Conservation (phyloP, 2,797 vertebrate genomes). For the Chrysolophus pictus region DNA sequence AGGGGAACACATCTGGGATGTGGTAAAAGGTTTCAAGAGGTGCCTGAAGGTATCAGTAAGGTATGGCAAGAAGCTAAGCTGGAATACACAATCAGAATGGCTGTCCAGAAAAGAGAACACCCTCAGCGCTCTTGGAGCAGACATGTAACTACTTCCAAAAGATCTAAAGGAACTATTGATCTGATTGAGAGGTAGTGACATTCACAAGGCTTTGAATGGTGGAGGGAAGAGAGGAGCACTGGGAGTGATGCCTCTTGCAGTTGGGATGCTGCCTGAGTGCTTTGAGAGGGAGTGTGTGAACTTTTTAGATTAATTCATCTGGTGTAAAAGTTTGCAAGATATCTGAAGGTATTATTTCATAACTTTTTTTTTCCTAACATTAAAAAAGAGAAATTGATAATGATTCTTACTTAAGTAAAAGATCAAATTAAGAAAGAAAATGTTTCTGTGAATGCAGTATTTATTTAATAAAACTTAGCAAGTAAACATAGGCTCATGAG, state of each 20-base stretch:
- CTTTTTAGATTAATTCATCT: neutral
- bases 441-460: constrained; percentile 11
- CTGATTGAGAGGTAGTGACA: neutral
- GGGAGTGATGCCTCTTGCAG: neutral
- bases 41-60: neutral
- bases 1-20: neutral
- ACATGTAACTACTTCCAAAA: neutral
- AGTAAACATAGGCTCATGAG: neutral
- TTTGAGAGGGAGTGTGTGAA: neutral
- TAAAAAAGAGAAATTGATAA: neutral
- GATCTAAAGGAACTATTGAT: neutral
- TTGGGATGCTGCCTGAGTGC: neutral
- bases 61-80: neutral
- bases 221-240: neutral
- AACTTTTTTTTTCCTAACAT: neutral
- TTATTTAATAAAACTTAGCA: constrained; percentile 36
- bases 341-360: neutral
- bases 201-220: neutral
- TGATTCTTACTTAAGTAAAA: neutral
- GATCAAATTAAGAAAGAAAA: constrained; percentile 16
- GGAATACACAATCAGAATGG: neutral
- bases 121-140: neutral
- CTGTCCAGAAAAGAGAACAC: neutral
- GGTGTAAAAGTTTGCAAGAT: neutral
- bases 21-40: neutral